phyloP scores from a whole-genome alignment of 1,140 invertebrate genomes.

The Pseudobourletiella spinata region DNA sequence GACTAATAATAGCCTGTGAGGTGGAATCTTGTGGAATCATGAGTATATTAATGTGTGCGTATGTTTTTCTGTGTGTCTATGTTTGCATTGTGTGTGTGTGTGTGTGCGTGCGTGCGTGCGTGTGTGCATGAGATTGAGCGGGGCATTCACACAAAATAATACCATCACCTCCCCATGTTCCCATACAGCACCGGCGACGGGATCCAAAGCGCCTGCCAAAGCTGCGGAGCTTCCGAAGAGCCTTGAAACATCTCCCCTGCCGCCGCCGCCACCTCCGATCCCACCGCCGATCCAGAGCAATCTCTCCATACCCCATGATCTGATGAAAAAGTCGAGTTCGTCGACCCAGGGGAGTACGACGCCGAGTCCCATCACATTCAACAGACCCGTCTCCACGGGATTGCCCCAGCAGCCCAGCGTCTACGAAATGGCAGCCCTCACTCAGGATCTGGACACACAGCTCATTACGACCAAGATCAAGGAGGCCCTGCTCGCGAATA shows the following conservation, averaged over 20 bases:
- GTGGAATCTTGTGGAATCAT: too few species aligned
- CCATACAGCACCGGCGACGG: slow-evolving; percentile 24
- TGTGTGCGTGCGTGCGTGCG: too few species aligned
- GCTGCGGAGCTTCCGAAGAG: slow-evolving; percentile 30
- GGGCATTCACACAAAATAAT: too few species aligned
- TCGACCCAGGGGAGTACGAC: slow-evolving; percentile 42
- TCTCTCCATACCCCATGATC: slow-evolving; percentile 38
- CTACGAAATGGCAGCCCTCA: slow-evolving; percentile 92
- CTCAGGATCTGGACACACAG: slow-evolving; percentile 92
- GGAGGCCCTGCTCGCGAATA: slow-evolving; percentile 89
- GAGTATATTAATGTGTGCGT: too few species aligned
- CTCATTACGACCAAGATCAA: slow-evolving; percentile 95
- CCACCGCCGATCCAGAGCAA: slow-evolving; percentile 47
- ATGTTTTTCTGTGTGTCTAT: too few species aligned
- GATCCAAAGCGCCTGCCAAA: slow-evolving; percentile 25
- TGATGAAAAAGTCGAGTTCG: slow-evolving; percentile 39
- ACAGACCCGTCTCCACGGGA: slow-evolving; percentile 28
- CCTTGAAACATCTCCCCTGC: slow-evolving; percentile 41
- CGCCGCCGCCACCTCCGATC: slow-evolving; percentile 38
- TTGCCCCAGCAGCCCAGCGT: slow-evolving; percentile 65
- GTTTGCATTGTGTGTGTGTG: too few species aligned
- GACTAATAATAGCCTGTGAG: too few species aligned
- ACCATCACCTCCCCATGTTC: slow-evolving; percentile 1
- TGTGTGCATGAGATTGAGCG: too few species aligned
- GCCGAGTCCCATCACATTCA: slow-evolving; percentile 48